A percentile compares a stretch with the other conserved stretches of the same genome.
Evolutionary conservation across 2,888 invertebrate genomes (phyloP).

Genomic region (Mycalesis mineus): DNA sequence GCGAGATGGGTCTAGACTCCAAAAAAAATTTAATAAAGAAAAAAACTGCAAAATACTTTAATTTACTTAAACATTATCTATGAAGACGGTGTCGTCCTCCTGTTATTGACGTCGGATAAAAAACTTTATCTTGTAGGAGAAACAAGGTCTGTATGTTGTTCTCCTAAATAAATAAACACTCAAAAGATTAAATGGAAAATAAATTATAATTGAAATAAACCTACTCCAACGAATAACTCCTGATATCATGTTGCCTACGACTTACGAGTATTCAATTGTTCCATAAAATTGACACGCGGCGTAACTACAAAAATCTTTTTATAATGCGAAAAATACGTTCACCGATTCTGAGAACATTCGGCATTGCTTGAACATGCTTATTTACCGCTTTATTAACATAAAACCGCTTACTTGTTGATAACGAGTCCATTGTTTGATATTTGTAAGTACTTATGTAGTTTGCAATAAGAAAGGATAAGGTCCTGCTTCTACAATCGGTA

Average conservation of each 20-base stretch:
- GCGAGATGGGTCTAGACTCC: too few relatives aligned
- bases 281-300: not conserved
- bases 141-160: too few relatives aligned
- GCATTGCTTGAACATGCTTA: not conserved
- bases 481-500: not conserved
- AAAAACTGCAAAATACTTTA: too few relatives aligned
- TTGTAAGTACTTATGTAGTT: not conserved
- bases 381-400: constrained; percentile 6
- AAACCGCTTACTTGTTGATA: constrained; percentile 2
- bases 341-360: not conserved
- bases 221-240: not conserved
- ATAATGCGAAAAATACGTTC: not conserved
- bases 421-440: constrained; percentile 1
- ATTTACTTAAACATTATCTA: too few relatives aligned
- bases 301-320: not conserved
- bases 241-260: not conserved
- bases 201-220: too few relatives aligned
- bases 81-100: too few relatives aligned
- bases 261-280: not conserved
- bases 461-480: not conserved
- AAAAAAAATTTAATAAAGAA: too few relatives aligned
- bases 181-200: too few relatives aligned
- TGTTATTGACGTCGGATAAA: too few relatives aligned
- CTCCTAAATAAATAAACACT: too few relatives aligned
- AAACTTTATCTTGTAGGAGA: too few relatives aligned